Percentiles rank a stretch among this genome's conserved stretches.
Conservation (phyloP, 1,140 invertebrate genomes). For the Drosophila parvula region DNA sequence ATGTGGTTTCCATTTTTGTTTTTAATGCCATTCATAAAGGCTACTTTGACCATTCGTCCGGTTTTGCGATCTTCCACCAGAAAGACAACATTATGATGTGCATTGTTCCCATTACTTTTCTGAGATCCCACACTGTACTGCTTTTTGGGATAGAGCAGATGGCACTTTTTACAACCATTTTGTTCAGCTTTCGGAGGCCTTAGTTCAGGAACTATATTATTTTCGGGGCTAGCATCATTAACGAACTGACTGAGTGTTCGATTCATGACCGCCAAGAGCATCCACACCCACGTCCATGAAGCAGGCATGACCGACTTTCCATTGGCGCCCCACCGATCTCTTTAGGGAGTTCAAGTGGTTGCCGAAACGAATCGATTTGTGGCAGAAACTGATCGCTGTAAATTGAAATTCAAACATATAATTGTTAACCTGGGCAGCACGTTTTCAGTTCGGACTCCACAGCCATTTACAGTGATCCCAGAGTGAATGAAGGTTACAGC, state of each 20-base stretch:
- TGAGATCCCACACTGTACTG: conserved; percentile 1
- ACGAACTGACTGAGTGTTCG: conserved; percentile 7
- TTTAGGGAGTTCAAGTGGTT: conserved; percentile 17
- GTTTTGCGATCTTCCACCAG: conserved; percentile 19
- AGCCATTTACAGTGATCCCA: conserved; percentile 29
- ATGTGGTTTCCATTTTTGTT: conserved; percentile 5
- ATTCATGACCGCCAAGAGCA: conserved; percentile 37
- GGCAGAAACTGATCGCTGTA: conserved; percentile 52
- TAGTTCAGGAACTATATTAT: background rate
- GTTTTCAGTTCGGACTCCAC: conserved; percentile 18
- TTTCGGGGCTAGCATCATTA: background rate
- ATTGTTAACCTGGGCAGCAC: conserved; percentile 47
- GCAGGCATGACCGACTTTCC: conserved; percentile 45
- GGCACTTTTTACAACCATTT: background rate
- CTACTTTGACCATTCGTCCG: conserved; percentile 14
- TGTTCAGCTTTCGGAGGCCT: background rate
- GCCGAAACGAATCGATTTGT: conserved; percentile 54
- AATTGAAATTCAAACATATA: conserved; percentile 62
- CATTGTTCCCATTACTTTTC: background rate
- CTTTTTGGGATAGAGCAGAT: background rate
- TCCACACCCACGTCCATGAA: conserved; percentile 46
- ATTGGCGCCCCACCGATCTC: conserved; percentile 26
- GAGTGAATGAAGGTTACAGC: conserved; percentile 31
- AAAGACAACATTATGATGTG: conserved; percentile 14
- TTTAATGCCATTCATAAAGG: conserved; percentile 20